These are phyloP conservation scores for Nasonia longicornis DNA, from an alignment of 1,140 invertebrate species.

Conservation along the genomic window DNA sequence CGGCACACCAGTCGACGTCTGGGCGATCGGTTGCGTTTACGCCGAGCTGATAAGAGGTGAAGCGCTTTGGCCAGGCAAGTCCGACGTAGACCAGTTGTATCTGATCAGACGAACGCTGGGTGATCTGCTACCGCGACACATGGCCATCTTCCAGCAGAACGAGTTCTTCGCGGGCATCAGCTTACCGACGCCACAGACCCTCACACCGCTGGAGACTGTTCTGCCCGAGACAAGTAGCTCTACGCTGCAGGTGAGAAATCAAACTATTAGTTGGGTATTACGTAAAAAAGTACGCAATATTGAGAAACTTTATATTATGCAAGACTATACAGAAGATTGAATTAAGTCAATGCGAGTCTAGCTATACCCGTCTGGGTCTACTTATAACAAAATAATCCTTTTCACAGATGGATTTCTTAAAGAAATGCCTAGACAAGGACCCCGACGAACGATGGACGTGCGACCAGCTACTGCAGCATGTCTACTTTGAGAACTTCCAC, in stretches of 20 bases:
- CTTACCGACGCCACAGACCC: constrained; percentile 90
- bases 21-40: constrained; percentile 96
- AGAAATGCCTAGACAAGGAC: constrained; percentile 96
- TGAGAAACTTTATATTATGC: too few relatives aligned
- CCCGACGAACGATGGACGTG: constrained; percentile 91
- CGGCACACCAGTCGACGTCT: constrained; percentile 96
- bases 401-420: constrained; percentile 83
- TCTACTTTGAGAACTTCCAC: constrained; percentile 87
- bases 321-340: too few relatives aligned
- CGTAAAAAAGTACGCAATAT: too few relatives aligned
- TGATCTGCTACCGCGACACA: constrained; percentile 92
- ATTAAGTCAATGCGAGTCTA: too few relatives aligned
- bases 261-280: neutral
- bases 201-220: constrained; percentile 86
- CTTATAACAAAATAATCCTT: neutral
- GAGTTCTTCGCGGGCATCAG: constrained; percentile 95
- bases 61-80: constrained; percentile 97
- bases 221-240: constrained; percentile 78
- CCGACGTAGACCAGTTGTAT: constrained; percentile 98
- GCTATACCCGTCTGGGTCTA: too few relatives aligned
- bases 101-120: constrained; percentile 92
- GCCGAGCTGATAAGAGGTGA: constrained; percentile 96
- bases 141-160: constrained; percentile 95
- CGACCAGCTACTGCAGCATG: constrained; percentile 89
- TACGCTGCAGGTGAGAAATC: constrained; percentile 63